Evolutionary conservation across 2,113 vertebrate species (phyloP), one percentile per base, ranked within the genome.

Genomic region (Picathartes gymnocephalus): DNA sequence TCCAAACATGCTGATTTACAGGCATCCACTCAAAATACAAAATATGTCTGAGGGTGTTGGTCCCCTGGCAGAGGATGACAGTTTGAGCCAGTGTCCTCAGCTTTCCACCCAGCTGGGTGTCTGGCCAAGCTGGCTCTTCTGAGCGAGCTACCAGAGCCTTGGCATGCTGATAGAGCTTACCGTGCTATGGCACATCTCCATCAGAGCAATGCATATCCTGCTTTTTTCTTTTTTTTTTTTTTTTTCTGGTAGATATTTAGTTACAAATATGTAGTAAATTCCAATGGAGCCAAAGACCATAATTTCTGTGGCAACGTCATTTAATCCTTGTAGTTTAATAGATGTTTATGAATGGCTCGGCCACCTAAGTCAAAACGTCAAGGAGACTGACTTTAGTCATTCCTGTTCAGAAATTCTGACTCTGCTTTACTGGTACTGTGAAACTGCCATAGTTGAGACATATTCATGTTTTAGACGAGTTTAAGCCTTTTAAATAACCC

Each of bases 1-100:
- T 90, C 60, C 74, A 93, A 35, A 90, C 74, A 82, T 93, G 87
- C 76, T 73, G n/a, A 77, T 82, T 91, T 95, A 53, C 60, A 69
- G 42, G 82, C 62, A 73, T 82, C 50, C 65, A 56, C 70, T 54
- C 80, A 80, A 88, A 94, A 66, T 45, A 88, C 37, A 70, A 70
- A 80, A 45, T 28, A n/a, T 12, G 35, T 39, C 70, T 84, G 65
- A 90, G 61, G 40, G 15, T 85, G 40, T 61, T 64, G 44, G 44
- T 62, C 56, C 31, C n/a, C 50, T 58, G 54, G 64, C 58, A 83
- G 45, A 42, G 12, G 9, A 58, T 2, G 1, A 39, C 30, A 50
- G 58, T 25, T 77, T 61, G 51, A 5, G 11, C 24, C 19, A 18
- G 37, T 16, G 28, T 69, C 54, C 85, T 72, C 45, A n/a, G 53